phyloP scores from a whole-genome alignment of 1,140 invertebrate genomes.

The Aphaenogaster ashmeadi region DNA sequence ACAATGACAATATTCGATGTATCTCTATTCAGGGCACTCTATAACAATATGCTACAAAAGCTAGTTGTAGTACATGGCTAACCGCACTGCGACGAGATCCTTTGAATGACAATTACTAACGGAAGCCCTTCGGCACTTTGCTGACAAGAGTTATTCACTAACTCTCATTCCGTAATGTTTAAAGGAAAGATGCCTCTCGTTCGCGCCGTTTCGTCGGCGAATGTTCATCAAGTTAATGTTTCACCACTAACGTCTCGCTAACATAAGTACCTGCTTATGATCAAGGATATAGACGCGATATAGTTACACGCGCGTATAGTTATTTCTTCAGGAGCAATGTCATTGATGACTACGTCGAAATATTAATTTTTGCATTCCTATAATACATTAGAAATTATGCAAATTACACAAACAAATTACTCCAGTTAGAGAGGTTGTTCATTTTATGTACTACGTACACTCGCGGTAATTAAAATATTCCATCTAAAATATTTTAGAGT shows the following conservation, averaged over 20 bases:
- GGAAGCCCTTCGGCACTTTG: constrained; percentile 26
- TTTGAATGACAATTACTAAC: constrained; percentile 54
- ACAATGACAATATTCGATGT: background rate
- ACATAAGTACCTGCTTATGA: background rate
- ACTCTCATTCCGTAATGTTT: background rate
- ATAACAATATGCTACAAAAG: constrained; percentile 45
- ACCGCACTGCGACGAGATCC: constrained; percentile 21
- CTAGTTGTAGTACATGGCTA: constrained; percentile 25
- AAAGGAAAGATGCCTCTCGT: constrained; percentile 24
- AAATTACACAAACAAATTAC: background rate
- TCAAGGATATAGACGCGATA: background rate
- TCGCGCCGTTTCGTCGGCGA: background rate
- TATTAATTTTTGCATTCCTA: background rate
- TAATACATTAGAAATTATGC: constrained; percentile 6
- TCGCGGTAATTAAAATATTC: background rate
- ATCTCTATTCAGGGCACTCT: background rate
- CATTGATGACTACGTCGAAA: background rate
- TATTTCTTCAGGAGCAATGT: background rate
- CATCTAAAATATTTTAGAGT: too few relatives aligned
- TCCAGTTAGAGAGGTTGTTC: background rate
- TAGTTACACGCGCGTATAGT: background rate
- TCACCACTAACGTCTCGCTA: too few relatives aligned
- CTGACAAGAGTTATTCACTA: background rate
- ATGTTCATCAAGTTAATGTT: constrained; percentile 3
- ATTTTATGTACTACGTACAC: background rate